Conservation (phyloP, 2,888 invertebrate genomes). For the Drosophila paranaensis region DNA sequence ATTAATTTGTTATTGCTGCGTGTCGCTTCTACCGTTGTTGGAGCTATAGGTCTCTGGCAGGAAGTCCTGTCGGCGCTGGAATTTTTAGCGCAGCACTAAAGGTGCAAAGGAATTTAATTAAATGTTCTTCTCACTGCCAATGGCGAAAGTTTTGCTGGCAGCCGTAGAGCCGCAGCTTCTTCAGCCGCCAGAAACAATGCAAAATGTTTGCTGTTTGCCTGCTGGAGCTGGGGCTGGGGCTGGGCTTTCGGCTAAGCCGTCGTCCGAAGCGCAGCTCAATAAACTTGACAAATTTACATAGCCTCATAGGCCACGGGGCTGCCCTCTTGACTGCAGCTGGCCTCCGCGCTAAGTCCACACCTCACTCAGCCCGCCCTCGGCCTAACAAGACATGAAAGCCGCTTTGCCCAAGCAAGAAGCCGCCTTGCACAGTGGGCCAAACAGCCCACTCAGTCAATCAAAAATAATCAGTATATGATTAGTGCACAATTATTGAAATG, state of each 20-base stretch:
- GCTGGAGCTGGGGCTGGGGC: constrained; percentile 16
- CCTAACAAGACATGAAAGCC: constrained; percentile 49
- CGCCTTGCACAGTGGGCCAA: constrained; percentile 29
- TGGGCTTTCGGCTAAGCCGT: constrained; percentile 28
- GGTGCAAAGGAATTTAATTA: constrained; percentile 81
- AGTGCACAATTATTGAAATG: too few relatives aligned
- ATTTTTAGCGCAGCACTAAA: constrained; percentile 80
- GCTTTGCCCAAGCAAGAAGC: constrained; percentile 36
- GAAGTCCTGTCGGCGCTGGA: constrained; percentile 60
- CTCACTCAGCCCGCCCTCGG: background rate
- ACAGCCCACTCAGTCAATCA: too few relatives aligned
- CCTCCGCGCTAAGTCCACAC: constrained; percentile 1
- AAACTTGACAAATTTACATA: constrained; percentile 71
- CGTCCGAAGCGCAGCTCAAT: constrained; percentile 57
- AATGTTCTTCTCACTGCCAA: constrained; percentile 66
- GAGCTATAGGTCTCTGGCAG: constrained; percentile 44
- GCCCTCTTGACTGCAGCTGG: constrained; percentile 27
- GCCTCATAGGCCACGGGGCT: constrained; percentile 21
- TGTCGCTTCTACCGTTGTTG: constrained; percentile 32
- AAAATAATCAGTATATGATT: too few relatives aligned
- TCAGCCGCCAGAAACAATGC: constrained; percentile 53
- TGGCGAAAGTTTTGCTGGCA: constrained; percentile 60
- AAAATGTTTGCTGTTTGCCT: constrained; percentile 46
- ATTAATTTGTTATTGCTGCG: constrained; percentile 78
- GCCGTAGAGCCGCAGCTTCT: constrained; percentile 25